Conservation (phyloP, 2,888 invertebrate genomes). For the Drosophila atripex region DNA sequence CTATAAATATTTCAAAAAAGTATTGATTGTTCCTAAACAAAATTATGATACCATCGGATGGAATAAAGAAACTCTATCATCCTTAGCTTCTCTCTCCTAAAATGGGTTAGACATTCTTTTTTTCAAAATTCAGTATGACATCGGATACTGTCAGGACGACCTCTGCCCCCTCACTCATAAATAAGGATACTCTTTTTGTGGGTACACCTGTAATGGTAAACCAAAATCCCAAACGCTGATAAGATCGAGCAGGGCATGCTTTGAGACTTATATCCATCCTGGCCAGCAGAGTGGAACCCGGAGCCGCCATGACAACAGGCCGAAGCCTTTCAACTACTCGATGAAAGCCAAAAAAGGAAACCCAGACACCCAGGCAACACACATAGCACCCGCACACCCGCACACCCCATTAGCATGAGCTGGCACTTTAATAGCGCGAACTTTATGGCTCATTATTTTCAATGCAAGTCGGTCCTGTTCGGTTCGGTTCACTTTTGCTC, state of each 20-base stretch:
- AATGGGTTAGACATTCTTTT: too few species aligned
- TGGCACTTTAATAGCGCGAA: conserved; percentile 56
- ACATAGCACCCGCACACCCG: neutral
- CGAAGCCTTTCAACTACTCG: conserved; percentile 55
- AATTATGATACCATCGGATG: too few species aligned
- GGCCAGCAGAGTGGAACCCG: conserved; percentile 33
- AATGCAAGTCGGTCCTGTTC: conserved; percentile 57
- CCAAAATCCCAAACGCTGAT: conserved; percentile 22
- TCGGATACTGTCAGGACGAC: conserved; percentile 5
- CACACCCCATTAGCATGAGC: neutral
- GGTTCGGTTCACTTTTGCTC: conserved; percentile 19
- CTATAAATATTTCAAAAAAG: too few species aligned
- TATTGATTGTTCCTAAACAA: too few species aligned
- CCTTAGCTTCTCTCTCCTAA: too few species aligned
- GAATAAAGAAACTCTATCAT: too few species aligned
- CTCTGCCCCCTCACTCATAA: neutral
- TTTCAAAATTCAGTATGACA: conserved; percentile 12
- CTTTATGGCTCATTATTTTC: conserved; percentile 77
- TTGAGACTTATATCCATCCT: conserved; percentile 23
- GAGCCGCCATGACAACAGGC: conserved; percentile 42
- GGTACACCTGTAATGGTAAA: conserved; percentile 18
- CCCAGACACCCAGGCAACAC: conserved; percentile 27
- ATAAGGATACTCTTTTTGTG: neutral
- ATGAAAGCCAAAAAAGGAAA: conserved; percentile 40
- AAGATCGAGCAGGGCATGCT: conserved; percentile 10